Conservation (phyloP, 1,140 invertebrate genomes). For the Nautilus pompilius region DNA sequence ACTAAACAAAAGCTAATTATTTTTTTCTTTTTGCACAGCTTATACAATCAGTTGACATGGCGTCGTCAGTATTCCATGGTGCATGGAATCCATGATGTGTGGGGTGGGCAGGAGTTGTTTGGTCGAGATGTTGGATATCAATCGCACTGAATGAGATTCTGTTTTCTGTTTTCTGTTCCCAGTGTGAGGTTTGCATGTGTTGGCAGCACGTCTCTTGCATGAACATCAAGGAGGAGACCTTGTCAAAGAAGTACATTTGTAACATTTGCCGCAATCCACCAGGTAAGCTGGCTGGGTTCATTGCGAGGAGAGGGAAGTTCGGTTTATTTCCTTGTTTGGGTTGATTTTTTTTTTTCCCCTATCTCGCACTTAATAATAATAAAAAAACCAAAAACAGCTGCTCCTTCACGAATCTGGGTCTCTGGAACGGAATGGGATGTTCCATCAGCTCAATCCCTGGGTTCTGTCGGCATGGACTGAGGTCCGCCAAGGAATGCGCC, state of each 20-base stretch:
- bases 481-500: not conserved
- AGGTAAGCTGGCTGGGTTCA: slow-evolving; percentile 37
- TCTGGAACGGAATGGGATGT: not conserved
- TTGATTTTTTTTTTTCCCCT: too few relatives aligned
- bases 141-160: too few relatives aligned
- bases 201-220: slow-evolving; percentile 93
- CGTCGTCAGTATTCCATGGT: too few relatives aligned
- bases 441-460: not conserved
- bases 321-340: too few relatives aligned
- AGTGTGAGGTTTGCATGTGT: slow-evolving; percentile 89
- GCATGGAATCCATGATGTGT: too few relatives aligned
- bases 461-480: not conserved
- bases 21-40: too few relatives aligned
- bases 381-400: not conserved
- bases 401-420: not conserved
- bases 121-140: too few relatives aligned
- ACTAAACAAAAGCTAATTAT: too few relatives aligned
- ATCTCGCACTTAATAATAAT: not conserved
- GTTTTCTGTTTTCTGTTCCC: slow-evolving; percentile 34
- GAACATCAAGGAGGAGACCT: slow-evolving; percentile 73
- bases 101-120: too few relatives aligned
- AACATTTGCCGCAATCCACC: slow-evolving; percentile 77
- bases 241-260: slow-evolving; percentile 88
- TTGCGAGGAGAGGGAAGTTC: too few relatives aligned
- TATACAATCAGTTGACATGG: too few relatives aligned